Conservation (phyloP, 2,797 vertebrate genomes). For the Sebastolobus altivelis region DNA sequence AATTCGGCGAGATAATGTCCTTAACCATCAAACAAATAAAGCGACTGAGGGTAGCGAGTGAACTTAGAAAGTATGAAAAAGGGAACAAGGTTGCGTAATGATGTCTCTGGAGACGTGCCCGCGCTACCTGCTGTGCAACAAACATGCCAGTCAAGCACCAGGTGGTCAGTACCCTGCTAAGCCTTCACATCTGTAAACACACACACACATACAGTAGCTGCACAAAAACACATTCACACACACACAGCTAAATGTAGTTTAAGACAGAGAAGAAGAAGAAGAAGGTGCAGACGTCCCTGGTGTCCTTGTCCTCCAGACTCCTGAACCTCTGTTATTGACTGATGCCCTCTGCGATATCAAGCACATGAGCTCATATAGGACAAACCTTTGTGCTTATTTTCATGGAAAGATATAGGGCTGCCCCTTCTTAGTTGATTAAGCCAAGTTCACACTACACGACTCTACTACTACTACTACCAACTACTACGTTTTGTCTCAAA, state of each 20-base stretch:
- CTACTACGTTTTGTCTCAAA: too few species aligned
- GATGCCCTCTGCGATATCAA: conserved; percentile 4
- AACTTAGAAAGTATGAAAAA: conserved; percentile 46
- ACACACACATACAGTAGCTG: conserved; percentile 32
- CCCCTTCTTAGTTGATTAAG: too few species aligned
- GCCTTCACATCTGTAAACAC: conserved; percentile 63
- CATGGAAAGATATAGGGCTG: not conserved
- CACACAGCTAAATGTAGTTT: conserved; percentile 19
- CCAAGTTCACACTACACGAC: too few species aligned
- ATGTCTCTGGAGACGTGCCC: conserved; percentile 55
- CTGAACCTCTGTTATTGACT: not conserved
- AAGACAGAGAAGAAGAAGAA: conserved; percentile 24
- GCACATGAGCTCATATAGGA: not conserved
- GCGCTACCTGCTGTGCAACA: conserved; percentile 53
- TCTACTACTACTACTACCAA: too few species aligned
- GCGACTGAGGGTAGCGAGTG: conserved; percentile 18
- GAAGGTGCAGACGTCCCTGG: conserved; percentile 8
- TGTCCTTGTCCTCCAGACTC: conserved; percentile 21
- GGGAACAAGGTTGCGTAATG: conserved; percentile 61
- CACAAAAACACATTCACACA: conserved; percentile 16
- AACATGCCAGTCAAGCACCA: conserved; percentile 76
- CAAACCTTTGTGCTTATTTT: not conserved
- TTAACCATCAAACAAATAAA: conserved; percentile 46
- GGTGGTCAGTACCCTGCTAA: conserved; percentile 67
- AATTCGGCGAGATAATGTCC: conserved; percentile 36